Conservation (phyloP, 2,888 invertebrate genomes). For the Parnassius smintheus region DNA sequence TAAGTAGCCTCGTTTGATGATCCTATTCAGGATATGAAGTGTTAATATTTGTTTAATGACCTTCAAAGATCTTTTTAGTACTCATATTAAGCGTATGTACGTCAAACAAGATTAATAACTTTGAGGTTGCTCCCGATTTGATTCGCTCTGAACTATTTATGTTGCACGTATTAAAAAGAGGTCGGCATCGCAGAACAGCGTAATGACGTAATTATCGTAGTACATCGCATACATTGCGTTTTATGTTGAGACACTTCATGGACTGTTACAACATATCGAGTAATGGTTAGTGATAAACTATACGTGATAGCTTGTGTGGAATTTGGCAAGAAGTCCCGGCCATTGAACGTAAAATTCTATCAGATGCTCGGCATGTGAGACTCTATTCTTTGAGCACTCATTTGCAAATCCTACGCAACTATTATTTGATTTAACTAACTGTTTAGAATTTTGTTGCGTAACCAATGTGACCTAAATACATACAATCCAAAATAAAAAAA, state of each 20-base stretch:
- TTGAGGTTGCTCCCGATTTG: slow-evolving; percentile 18
- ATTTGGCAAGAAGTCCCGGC: slow-evolving; percentile 19
- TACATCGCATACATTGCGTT: slow-evolving; percentile 20
- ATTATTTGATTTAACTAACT: slow-evolving; percentile 13
- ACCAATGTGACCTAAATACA: neutral
- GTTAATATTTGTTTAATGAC: slow-evolving; percentile 17
- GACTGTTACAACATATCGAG: neutral
- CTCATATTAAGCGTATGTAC: slow-evolving; percentile 6
- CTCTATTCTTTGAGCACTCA: slow-evolving; percentile 4
- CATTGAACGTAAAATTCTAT: slow-evolving; percentile 17
- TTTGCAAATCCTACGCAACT: slow-evolving; percentile 16
- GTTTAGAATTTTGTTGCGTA: neutral
- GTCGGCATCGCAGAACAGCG: slow-evolving; percentile 40
- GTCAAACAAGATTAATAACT: slow-evolving; percentile 20
- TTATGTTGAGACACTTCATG: neutral
- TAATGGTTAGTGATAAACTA: slow-evolving; percentile 13
- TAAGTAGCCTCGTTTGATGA: too few species aligned
- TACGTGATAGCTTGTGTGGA: slow-evolving; percentile 1
- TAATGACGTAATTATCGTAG: slow-evolving; percentile 1
- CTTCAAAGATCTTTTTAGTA: slow-evolving; percentile 10
- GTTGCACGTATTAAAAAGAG: slow-evolving; percentile 41
- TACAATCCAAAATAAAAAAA: neutral
- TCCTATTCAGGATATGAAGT: slow-evolving; percentile 7
- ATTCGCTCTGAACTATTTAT: slow-evolving; percentile 30
- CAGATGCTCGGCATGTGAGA: slow-evolving; percentile 17